Evolutionary conservation across 37 sponge, comb jelly and placozoan species (phyloP), one percentile per base, ranked within the genome.

Genomic region (Hexactinellida sp.): DNA sequence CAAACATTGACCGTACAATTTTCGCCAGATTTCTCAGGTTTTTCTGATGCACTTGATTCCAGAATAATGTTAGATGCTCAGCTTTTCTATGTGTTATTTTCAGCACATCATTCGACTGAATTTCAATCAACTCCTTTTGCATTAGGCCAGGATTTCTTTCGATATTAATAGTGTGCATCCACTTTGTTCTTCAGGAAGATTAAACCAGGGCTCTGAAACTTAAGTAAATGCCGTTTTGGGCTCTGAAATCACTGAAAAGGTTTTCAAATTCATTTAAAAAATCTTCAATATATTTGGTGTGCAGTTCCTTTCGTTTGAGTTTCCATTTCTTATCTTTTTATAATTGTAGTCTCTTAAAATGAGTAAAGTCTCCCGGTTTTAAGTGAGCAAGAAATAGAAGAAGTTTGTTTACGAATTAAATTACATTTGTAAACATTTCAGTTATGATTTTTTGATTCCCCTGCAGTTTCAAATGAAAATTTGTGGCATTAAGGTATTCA

Each of bases 1-100:
- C 76, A 63, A 63, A 63, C 76, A 63, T 63, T 63, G 76, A 63
- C 21, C 3, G 76, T 1, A 63, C 76, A 63, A 63, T 63, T 32
- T 7, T 25, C 3, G 76, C 76, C 3, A 63, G 3, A 63, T 63
- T 63, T 63, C 30, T 63, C 30, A 63, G 76, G 3, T 63, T 63
- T 10, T 10, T 10, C 30, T 63, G 76, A n/a, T 63, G 76, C 13
- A 7, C 30, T 7, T 63, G 21, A 10, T 28, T 63, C 76, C 76
- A 63, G 30, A 63, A 63, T 10, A 25, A 25, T 63, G 76, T n/a
- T 23, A 63, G 34, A 7, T 28, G 3, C 21, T 63, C 25, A 63
- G 34, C 76, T n/a, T 23, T 10, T 63, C 5, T 1, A 63, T 63
- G 76, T 23, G 21, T 10, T 28, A 7, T 10, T n/a, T 23, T 63